Base-by-base conservation (phyloP, 1,140 invertebrate species). In the Sitophilus oryzae region DNA sequence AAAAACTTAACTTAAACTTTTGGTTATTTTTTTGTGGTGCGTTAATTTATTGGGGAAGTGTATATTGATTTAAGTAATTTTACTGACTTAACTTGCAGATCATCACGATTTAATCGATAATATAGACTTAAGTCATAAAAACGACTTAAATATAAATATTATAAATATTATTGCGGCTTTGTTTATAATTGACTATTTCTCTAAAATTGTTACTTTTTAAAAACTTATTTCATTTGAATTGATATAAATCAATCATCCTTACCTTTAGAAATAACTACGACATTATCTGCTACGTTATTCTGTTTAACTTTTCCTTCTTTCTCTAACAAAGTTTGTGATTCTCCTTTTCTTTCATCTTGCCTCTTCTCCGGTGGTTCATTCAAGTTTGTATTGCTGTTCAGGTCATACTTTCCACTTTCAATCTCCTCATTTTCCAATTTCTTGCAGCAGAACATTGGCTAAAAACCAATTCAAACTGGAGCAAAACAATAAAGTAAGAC, bases 361-460 rank as follows among this genome's bases (percentile, higher is more conserved):
- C n/a, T 25, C 16, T 52, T 58, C n/a, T 16, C 14, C 16, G 18
- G 21, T n/a, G n/a, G n/a, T 37, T 50, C 48, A 23, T 42, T 35
- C 10, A 34, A 14, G 19, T 58, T 35, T 6, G 18, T 30, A 19
- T 58, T 58, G 38, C 50, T 53, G 45, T 58, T 58, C 2, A 58
- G 34, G 35, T 58, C 56, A 18, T 60, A 52, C 18, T 57, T 60
- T 49, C 54, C 53, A 4, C 41, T 37, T 41, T 60, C 54, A n/a
- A 42, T 37, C 3, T 15, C 21, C 9, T 15, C 20, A 19, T 48
- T 43, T 9, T 41, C 9, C 5, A 22, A 8, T 35, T 61, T 61
- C 54, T 57, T 57, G 48, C 62, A 58, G 49, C 59, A 59, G n/a
- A 52, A 52, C 21, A 61, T 53, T 9, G 62, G 62, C 60, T 64